A percentile compares a stretch with the other conserved stretches of the same genome.
These are phyloP conservation scores for Aythya baeri DNA, from an alignment of 2,113 vertebrate genomes.

Conservation along the genomic window DNA sequence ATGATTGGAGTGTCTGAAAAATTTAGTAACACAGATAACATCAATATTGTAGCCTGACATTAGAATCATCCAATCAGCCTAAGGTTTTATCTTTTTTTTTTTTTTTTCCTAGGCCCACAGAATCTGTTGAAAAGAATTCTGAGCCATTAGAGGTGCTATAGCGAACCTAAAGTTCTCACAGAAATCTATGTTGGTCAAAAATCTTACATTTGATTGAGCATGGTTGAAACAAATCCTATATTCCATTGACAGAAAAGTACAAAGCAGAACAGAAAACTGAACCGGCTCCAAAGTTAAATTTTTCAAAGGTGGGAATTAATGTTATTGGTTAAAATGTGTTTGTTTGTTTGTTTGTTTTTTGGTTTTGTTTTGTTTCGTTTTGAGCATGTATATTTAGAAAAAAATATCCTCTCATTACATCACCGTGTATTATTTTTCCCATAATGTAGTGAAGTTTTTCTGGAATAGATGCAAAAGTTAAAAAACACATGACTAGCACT, in stretches of 20 bases:
- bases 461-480: background rate
- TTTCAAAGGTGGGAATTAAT: background rate
- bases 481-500: background rate
- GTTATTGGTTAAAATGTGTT: background rate
- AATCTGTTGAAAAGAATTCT: background rate
- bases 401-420: background rate
- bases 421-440: background rate
- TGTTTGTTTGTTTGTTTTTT: too few relatives aligned
- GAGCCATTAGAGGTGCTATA: background rate
- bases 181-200: background rate
- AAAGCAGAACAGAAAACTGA: background rate
- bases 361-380: too few relatives aligned
- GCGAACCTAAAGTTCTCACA: background rate
- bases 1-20: slow-evolving; percentile 20
- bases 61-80: background rate
- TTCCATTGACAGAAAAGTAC: background rate
- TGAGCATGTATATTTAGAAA: background rate
- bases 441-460: background rate
- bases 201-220: background rate
- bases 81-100: background rate
- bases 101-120: background rate
- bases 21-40: background rate
- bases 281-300: background rate
- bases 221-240: background rate
- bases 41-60: background rate